Base-by-base conservation (phyloP, 2,113 vertebrate species). In the Brachyistius frenatus region DNA sequence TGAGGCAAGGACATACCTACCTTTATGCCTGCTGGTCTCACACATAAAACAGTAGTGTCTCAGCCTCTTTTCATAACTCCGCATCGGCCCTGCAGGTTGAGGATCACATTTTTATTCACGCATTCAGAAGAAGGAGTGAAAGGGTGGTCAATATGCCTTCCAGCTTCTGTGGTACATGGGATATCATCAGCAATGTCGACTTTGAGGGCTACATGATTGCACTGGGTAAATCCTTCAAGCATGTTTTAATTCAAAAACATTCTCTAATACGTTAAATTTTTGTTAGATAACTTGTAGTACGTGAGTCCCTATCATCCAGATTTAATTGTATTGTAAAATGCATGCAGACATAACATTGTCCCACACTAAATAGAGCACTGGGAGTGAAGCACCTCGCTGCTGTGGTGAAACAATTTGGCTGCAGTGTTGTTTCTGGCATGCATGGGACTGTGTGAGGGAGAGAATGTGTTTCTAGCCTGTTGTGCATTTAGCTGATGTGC, bases 131-230 rank as follows among this genome's bases (percentile, higher is more conserved):
- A 7, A 32, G 35, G 1, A 32, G 46, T 9, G 36, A 50, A 47
- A 55, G 32, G 3, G 10, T 15, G 0, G 36, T 78, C 85, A 91
- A 70, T 37, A 97, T 96, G 97, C 93, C 95, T 9, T 76, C 79
- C 23, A 94, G 95, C 84, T 85, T 97, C 70, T 96, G 86, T 41
- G 95, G 96, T 9, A 96, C 94, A 60, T 97, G 97, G 97, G 95
- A 95, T 47, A 91, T 97, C n/a, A 63, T 94, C 79, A 95, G 94
- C 92, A 97, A 87, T 84, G 93, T 94, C 77, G 97, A 98, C 90
- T 92, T 96, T 16, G 96, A 98, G 23, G 84, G 95, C 41, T 98
- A 96, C 63, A 96, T 97, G 96, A 82, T 91, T 73, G 94, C 94
- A 64, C 86, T 97, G 82, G 97, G 97, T 97, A 93, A 87, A 95